phyloP scores from a whole-genome alignment of 2,888 invertebrate species.

The Drosophila fulvimacula region DNA sequence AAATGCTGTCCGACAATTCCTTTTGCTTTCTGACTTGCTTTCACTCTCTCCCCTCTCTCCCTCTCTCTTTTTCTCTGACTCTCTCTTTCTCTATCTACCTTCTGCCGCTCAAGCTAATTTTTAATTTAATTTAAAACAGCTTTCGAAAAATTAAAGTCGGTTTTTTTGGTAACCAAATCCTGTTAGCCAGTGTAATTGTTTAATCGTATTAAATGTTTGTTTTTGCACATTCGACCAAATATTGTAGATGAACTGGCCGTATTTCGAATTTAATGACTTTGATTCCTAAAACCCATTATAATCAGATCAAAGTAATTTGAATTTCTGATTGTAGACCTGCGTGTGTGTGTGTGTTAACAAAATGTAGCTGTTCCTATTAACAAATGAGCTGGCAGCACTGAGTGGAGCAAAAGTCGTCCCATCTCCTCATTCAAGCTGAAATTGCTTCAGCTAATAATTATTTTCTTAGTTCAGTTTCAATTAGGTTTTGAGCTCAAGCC shows the following conservation, averaged over 20 bases:
- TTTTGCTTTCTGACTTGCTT: neutral
- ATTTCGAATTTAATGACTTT: slow-evolving; percentile 8
- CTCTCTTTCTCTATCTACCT: neutral
- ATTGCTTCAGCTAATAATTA: slow-evolving; percentile 1
- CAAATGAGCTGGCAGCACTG: neutral
- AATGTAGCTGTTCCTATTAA: neutral
- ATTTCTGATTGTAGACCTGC: neutral
- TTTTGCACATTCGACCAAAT: slow-evolving; percentile 16
- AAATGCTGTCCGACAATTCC: too few species aligned
- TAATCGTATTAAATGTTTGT: slow-evolving; percentile 35
- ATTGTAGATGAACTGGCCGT: slow-evolving; percentile 10
- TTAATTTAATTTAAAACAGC: neutral
- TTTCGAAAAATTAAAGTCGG: neutral
- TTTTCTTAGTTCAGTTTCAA: slow-evolving; percentile 1
- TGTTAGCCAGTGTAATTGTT: slow-evolving; percentile 19
- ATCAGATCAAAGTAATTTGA: slow-evolving; percentile 7
- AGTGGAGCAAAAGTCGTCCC: neutral
- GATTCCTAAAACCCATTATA: slow-evolving; percentile 4
- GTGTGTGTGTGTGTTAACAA: slow-evolving; percentile 1
- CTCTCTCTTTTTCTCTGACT: too few species aligned
- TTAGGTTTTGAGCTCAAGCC: neutral
- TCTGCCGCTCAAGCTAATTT: neutral
- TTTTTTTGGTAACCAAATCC: neutral
- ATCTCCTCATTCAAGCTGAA: neutral
- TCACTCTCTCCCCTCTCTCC: too few species aligned